These are phyloP conservation scores for Dasyprocta punctata DNA, from an alignment of 2,113 vertebrate species.

Conservation along the genomic window DNA sequence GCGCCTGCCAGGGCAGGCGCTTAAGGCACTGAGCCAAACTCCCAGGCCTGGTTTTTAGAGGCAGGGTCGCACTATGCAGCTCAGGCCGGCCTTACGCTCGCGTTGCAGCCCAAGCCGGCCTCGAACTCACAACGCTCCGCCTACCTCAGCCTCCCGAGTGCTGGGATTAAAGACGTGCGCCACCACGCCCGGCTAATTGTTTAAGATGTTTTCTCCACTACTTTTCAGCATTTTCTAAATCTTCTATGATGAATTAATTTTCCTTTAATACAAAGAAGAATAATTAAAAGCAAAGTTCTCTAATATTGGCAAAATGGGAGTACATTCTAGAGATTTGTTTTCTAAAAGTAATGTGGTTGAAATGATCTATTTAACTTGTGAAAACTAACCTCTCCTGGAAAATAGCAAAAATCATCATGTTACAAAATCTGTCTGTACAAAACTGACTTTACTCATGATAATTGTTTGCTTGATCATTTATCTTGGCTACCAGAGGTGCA, in stretches of 20 bases:
- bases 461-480: neutral
- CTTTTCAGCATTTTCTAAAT: neutral
- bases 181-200: no score
- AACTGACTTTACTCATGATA: neutral
- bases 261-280: neutral
- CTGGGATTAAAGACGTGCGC: no score
- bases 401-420: neutral
- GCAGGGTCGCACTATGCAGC: no score
- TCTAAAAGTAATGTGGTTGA: neutral
- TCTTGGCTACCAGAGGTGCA: neutral
- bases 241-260: conserved; percentile 8
- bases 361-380: neutral
- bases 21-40: no score
- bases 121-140: no score
- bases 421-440: neutral
- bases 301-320: neutral
- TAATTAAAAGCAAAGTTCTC: neutral
- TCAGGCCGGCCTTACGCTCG: no score
- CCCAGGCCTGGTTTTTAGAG: no score
- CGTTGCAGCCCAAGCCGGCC: no score
- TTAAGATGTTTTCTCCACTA: neutral
- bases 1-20: no score
- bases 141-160: no score
- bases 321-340: neutral
- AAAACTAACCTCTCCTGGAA: neutral